A percentile compares a stretch with the other conserved stretches of the same genome.
phyloP scores from a whole-genome alignment of 2,888 invertebrate genomes.

The Drosophila neoperkinsi region DNA sequence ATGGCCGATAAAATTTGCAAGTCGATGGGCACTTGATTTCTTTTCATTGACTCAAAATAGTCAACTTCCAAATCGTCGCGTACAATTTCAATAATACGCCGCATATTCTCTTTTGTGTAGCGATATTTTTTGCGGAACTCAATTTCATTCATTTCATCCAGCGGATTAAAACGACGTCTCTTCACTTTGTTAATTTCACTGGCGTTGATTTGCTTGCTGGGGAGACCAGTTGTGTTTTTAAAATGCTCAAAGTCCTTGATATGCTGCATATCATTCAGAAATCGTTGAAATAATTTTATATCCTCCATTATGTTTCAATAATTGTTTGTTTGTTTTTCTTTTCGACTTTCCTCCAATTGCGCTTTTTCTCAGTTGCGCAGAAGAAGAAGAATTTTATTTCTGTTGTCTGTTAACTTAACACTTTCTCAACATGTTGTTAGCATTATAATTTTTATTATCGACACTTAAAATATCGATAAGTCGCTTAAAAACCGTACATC shows the following conservation, averaged over 20 bases:
- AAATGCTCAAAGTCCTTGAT: conserved; percentile 58
- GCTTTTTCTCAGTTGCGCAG: background rate
- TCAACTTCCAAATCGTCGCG: conserved; percentile 78
- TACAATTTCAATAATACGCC: conserved; percentile 76
- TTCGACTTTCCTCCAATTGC: background rate
- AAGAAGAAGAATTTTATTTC: conserved; percentile 12
- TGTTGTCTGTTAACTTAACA: conserved; percentile 21
- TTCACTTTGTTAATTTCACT: conserved; percentile 12
- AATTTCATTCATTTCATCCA: conserved; percentile 71
- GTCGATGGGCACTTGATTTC: conserved; percentile 79
- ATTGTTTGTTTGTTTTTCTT: conserved; percentile 8
- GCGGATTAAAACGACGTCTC: conserved; percentile 64
- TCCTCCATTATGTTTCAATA: conserved; percentile 58
- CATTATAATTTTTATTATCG: background rate
- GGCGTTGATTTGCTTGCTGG: background rate
- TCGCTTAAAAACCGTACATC: background rate
- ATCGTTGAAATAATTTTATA: conserved; percentile 61
- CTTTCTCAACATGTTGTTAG: background rate
- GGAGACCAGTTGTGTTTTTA: conserved; percentile 17
- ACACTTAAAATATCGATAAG: background rate
- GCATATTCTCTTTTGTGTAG: conserved; percentile 77
- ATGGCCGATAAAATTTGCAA: conserved; percentile 77
- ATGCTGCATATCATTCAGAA: conserved; percentile 67
- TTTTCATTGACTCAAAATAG: conserved; percentile 58
- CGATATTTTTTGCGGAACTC: conserved; percentile 76